These are phyloP conservation scores for Sebastes diploproa DNA, from an alignment of 2,797 vertebrate genomes.

Conservation along the genomic window DNA sequence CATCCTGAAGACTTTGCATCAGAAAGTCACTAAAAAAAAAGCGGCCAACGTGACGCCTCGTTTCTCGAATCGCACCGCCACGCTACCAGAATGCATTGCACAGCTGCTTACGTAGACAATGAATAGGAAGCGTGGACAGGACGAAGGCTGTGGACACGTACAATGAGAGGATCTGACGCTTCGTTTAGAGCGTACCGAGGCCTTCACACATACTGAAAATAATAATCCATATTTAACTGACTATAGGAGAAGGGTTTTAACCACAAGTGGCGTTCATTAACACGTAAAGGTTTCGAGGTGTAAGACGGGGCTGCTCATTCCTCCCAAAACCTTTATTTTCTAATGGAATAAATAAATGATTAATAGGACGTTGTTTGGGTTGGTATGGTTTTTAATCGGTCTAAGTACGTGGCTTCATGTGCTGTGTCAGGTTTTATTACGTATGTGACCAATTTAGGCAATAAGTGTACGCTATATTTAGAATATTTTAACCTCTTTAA, in stretches of 20 bases:
- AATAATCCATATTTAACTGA: background rate
- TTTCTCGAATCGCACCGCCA: too few species aligned
- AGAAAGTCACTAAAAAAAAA: background rate
- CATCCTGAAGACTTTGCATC: background rate
- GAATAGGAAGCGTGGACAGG: too few species aligned
- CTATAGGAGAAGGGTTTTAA: background rate
- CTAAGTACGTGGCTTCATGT: background rate
- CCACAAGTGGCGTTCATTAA: background rate
- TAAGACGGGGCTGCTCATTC: background rate
- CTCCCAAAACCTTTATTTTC: background rate
- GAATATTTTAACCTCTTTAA: fast-evolving
- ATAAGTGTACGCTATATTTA: too few species aligned
- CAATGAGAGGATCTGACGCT: background rate
- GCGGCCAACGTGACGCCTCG: too few species aligned
- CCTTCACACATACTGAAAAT: background rate
- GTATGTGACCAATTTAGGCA: background rate
- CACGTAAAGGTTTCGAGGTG: background rate
- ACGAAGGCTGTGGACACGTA: background rate
- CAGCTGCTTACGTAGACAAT: too few species aligned
- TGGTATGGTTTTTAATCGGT: background rate
- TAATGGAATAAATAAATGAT: background rate
- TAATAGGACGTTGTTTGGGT: background rate
- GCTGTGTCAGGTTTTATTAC: background rate
- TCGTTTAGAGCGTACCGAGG: background rate
- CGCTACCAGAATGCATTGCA: too few species aligned